Percentiles rank a stretch among this genome's conserved stretches.
Evolutionary conservation across 1,140 invertebrate species (phyloP).

Genomic region (Triops cancriformis): DNA sequence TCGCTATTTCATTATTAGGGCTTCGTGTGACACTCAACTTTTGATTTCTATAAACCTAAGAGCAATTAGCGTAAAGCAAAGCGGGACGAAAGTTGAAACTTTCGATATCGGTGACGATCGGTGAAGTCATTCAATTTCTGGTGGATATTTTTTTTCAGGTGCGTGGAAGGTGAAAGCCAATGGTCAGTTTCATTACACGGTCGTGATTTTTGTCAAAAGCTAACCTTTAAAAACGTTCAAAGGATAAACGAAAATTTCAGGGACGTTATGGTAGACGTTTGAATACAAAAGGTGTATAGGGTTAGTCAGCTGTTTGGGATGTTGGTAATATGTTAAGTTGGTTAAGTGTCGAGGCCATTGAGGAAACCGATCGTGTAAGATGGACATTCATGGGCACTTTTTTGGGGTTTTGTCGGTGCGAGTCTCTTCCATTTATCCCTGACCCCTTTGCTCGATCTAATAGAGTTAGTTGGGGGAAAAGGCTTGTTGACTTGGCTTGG

Average conservation of each 20-base stretch:
- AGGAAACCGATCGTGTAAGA: neutral
- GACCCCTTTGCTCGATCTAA: neutral
- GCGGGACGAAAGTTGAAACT: neutral
- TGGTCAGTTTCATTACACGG: neutral
- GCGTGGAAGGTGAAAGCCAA: neutral
- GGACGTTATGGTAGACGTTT: neutral
- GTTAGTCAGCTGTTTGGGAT: neutral
- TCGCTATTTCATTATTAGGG: neutral
- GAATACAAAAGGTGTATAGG: neutral
- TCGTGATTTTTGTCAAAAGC: neutral
- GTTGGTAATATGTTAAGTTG: neutral
- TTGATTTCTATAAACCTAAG: neutral
- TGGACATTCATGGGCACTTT: neutral
- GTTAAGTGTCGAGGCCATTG: neutral
- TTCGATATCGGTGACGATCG: neutral
- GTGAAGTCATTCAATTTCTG: neutral
- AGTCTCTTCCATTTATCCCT: neutral
- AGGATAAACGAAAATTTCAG: neutral
- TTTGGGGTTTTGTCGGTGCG: neutral
- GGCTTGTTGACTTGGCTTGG: neutral
- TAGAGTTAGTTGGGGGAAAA: neutral
- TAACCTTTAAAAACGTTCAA: neutral
- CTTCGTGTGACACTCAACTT: neutral
- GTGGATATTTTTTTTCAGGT: neutral
- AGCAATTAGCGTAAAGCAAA: neutral